Evolutionary conservation across 2,113 vertebrate species (phyloP), one percentile per base, ranked within the genome.

Genomic region (Paralichthys olivaceus): DNA sequence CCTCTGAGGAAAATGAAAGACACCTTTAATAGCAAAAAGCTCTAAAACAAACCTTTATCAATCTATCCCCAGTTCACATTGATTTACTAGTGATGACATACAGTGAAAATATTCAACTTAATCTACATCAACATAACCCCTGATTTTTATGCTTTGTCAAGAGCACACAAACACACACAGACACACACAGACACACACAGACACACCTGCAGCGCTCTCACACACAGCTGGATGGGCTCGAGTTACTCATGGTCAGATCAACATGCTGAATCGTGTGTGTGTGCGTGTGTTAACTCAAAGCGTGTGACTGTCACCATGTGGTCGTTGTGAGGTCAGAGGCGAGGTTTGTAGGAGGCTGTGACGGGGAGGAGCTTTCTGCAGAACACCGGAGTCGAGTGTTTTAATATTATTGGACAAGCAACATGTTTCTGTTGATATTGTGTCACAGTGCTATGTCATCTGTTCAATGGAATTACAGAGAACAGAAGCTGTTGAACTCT

Each of bases 61-160:
- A 37, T n/a, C 37, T 23, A 34, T 68, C 65, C n/a, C 14, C 19
- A 66, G 37, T 53, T 45, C 0, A 54, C 1, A 2, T 28, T 22
- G 57, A 11, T 23, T 55, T 37, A 34, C 57, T 47, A 29, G 7
- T 26, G 47, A 60, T 28, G 61, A 83, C 72, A 60, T 55, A 19
- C 47, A 22, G 56, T 1, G 59, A 58, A 77, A 69, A 61, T 55
- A 51, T 85, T 82, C 62, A 65, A 78, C 73, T 74, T 78, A 65
- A 84, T 78, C 69, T 45, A 20, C 45, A 69, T 82, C 72, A 83
- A 84, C 85, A 83, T 69, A 60, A 54, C 3, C 2, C 47, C 29
- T 72, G 80, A 84, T 58, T 55, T 61, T 53, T 29, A 43, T 72
- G 70, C 67, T 70, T 81, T 32, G 63, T 53, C 63, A 73, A 66